Conservation (phyloP, 2,113 vertebrate species). For the Phycodurus eques region DNA sequence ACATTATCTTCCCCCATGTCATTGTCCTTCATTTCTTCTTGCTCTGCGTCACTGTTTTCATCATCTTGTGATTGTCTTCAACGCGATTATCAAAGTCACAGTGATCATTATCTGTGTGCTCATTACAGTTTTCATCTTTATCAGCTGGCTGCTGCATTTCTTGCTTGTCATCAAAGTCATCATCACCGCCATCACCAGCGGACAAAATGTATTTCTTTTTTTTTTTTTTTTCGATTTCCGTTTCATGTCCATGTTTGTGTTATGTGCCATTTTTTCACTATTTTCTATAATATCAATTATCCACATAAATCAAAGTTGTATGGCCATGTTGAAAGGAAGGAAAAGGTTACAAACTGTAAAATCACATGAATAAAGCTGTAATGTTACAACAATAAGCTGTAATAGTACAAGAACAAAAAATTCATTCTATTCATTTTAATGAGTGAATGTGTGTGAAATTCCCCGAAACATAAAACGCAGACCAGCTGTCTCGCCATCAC, state of each 20-base stretch:
- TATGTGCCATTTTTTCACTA: neutral
- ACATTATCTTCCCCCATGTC: conserved; percentile 16
- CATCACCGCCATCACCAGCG: conserved; percentile 2
- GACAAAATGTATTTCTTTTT: neutral
- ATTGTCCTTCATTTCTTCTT: conserved; percentile 32
- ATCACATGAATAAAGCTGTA: too few species aligned
- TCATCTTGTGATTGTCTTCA: conserved; percentile 44
- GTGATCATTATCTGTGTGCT: conserved; percentile 40
- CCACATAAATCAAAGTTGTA: neutral
- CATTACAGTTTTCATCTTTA: conserved; percentile 28
- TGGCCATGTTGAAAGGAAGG: neutral
- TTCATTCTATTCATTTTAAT: too few species aligned
- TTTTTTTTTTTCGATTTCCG: conserved; percentile 10
- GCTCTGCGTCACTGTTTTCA: conserved; percentile 33
- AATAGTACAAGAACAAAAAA: too few species aligned
- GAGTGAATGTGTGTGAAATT: too few species aligned
- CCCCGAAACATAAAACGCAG: too few species aligned
- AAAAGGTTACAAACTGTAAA: neutral
- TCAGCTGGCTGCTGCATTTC: conserved; percentile 28
- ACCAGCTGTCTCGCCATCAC: too few species aligned
- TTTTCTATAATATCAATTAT: neutral
- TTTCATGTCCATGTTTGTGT: neutral
- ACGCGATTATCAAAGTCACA: conserved; percentile 39
- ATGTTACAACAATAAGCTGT: too few species aligned
- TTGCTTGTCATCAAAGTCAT: conserved; percentile 25